phyloP scores from a whole-genome alignment of 2,113 vertebrate species.

The Pseudorasbora parva region DNA sequence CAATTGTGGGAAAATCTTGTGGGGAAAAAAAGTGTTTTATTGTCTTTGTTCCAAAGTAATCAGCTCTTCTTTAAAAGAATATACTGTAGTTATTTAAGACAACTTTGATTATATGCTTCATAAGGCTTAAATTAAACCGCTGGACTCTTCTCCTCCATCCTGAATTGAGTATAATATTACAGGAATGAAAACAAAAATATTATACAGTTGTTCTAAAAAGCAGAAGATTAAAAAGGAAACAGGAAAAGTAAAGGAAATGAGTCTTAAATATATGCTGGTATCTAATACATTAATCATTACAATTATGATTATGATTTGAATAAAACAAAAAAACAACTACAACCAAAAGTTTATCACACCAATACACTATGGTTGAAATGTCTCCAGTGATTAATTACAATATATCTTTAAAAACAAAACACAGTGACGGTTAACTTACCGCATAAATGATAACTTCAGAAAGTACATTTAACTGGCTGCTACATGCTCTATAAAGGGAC shows the following conservation, averaged over 20 bases:
- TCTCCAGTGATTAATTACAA: neutral
- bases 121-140: too few relatives aligned
- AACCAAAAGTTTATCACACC: neutral
- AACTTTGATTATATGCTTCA: too few relatives aligned
- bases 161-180: neutral
- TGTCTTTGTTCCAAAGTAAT: too few relatives aligned
- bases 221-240: neutral
- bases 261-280: neutral
- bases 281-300: neutral
- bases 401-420: neutral
- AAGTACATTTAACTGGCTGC: neutral
- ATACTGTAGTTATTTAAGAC: neutral
- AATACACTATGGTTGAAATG: neutral
- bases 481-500: neutral
- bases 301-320: neutral
- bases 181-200: too few relatives aligned
- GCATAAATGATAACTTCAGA: neutral
- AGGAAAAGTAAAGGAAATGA: too few relatives aligned
- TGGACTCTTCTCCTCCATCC: neutral
- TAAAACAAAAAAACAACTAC: neutral
- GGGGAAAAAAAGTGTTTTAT: too few relatives aligned
- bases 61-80: too few relatives aligned
- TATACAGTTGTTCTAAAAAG: neutral
- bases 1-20: too few relatives aligned
- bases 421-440: neutral